phyloP scores from a whole-genome alignment of 2,797 vertebrate species.

The Chelon labrosus region DNA sequence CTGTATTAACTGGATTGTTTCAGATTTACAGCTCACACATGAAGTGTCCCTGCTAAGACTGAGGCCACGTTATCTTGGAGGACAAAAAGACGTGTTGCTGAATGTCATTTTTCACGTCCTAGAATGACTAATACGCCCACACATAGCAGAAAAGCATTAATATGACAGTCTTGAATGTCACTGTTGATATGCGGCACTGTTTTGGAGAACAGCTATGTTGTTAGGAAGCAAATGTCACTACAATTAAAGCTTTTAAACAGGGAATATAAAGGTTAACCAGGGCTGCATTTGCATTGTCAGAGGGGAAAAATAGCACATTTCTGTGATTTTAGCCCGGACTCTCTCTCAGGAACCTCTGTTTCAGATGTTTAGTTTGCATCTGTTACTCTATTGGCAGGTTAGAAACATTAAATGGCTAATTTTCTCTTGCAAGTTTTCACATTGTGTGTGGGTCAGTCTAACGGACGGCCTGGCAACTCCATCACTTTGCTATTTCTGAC shows the following conservation, averaged over 20 bases:
- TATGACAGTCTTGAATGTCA: constrained; percentile 54
- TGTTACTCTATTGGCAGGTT: constrained; percentile 48
- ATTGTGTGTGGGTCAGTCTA: constrained; percentile 21
- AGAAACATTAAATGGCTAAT: constrained; percentile 26
- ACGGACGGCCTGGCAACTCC: constrained; percentile 42
- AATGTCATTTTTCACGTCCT: constrained; percentile 39
- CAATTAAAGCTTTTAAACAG: constrained; percentile 56
- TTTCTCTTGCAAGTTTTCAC: constrained; percentile 56
- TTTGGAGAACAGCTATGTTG: constrained; percentile 16
- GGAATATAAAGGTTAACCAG: constrained; percentile 38
- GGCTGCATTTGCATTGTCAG: constrained; percentile 3
- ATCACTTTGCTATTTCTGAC: constrained; percentile 66
- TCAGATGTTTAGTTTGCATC: constrained; percentile 33
- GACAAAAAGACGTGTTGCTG: constrained; percentile 5
- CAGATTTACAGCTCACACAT: constrained; percentile 34
- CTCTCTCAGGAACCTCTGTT: constrained; percentile 8
- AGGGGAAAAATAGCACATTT: constrained; percentile 1
- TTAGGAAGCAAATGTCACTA: constrained; percentile 57
- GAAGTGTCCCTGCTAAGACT: not conserved
- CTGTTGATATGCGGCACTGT: constrained; percentile 6
- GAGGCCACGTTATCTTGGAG: constrained; percentile 13
- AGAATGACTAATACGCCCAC: not conserved
- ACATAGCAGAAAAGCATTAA: constrained; percentile 37
- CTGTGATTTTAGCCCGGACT: constrained; percentile 20
- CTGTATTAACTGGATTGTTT: constrained; percentile 36